A percentile compares a stretch with the other conserved stretches of the same genome.
These are phyloP conservation scores for Amiota minor DNA, from an alignment of 2,888 invertebrate species.

Conservation along the genomic window DNA sequence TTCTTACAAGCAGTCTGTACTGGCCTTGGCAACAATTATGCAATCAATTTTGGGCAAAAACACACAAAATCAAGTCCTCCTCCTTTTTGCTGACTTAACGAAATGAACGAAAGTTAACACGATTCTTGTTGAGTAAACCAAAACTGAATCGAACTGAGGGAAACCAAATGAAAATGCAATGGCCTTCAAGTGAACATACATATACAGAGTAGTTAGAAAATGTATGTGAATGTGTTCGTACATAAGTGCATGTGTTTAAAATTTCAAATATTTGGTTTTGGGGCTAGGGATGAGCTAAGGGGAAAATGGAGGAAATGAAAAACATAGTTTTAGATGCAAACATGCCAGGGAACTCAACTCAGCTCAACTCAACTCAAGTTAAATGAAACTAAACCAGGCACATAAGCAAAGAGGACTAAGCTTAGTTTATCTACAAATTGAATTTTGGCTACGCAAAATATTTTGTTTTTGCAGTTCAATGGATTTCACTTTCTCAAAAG, in stretches of 20 bases:
- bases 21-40: slow-evolving; percentile 26
- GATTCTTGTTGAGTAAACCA: not conserved
- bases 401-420: no score
- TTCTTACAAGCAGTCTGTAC: not conserved
- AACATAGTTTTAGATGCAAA: no score
- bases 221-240: no score
- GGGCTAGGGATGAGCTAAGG: no score
- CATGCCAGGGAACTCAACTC: no score
- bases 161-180: not conserved
- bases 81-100: not conserved
- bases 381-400: no score
- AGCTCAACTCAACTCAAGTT: no score
- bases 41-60: slow-evolving; percentile 24
- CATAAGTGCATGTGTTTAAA: slow-evolving; percentile 4
- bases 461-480: slow-evolving; percentile 24
- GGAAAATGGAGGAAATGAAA: no score
- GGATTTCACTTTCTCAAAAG: slow-evolving; percentile 21
- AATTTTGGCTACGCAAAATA: slow-evolving; percentile 9
- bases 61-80: no score
- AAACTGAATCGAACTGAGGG: no score
- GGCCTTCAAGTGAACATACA: slow-evolving; percentile 7
- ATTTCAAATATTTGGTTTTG: not conserved
- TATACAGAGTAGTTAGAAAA: not conserved
- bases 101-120: not conserved
- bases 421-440: slow-evolving; percentile 7